These are phyloP conservation scores for Eurytoma adleriae DNA, from an alignment of 2,888 invertebrate genomes.

Conservation along the genomic window DNA sequence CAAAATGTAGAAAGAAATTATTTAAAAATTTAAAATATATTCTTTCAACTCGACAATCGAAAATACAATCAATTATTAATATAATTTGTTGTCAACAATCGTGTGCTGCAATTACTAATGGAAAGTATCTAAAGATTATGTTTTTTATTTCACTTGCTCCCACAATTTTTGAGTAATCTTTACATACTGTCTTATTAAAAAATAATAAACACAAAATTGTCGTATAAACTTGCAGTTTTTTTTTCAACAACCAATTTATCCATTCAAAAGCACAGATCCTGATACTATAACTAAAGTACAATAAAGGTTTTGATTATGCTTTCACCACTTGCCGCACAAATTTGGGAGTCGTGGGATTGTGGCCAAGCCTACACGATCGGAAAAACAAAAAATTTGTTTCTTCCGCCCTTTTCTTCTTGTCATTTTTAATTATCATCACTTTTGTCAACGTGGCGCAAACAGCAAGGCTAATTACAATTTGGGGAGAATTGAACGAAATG, in stretches of 20 bases:
- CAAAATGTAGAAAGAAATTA: neutral
- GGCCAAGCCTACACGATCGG: constrained; percentile 40
- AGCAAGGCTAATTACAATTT: constrained; percentile 41
- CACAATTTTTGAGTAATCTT: too few species aligned
- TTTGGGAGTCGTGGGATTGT: constrained; percentile 51
- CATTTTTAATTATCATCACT: constrained; percentile 26
- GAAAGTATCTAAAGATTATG: neutral
- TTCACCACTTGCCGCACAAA: constrained; percentile 40
- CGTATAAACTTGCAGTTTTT: too few species aligned
- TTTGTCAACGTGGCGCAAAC: constrained; percentile 52
- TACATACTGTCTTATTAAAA: too few species aligned
- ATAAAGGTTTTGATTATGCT: constrained; percentile 40
- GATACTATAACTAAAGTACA: too few species aligned
- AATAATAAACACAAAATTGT: too few species aligned
- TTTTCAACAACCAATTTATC: too few species aligned
- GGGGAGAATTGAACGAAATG: constrained; percentile 48
- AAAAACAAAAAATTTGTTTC: constrained; percentile 6
- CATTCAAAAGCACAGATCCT: too few species aligned
- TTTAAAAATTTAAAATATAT: too few species aligned
- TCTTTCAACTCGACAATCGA: too few species aligned
- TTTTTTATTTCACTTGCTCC: neutral
- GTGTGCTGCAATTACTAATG: too few species aligned
- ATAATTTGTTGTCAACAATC: too few species aligned
- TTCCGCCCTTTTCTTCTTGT: neutral
- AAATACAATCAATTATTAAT: too few species aligned